Evolutionary conservation across 1,140 invertebrate genomes (phyloP), one percentile per base, ranked within the genome.

Genomic region (Temnothorax longispinosus): DNA sequence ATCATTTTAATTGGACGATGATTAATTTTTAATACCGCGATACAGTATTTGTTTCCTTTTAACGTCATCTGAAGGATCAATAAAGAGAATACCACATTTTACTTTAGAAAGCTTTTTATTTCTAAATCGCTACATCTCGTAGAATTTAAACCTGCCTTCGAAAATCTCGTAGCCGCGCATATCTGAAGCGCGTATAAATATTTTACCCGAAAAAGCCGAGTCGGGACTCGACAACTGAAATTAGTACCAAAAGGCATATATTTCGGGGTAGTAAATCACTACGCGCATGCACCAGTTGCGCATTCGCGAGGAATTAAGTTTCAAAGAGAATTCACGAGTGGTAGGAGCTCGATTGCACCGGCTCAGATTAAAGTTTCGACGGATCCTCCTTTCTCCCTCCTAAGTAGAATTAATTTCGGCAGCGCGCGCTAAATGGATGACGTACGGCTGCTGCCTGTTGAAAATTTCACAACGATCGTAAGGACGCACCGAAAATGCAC

Each of bases 201-300:
- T 74, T 72, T 74, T 1, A 41, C 18, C 18, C 15, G 32, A 72
- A 47, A 35, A 60, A 47, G 21, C n/a, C 18, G 54, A 44, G 13
- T 32, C 18, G 32, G 15, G 13, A 47, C 3, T 47, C 69, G 80
- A 38, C 80, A 84, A 84, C 52, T 60, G 69, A 11, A 84, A 82
- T 82, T 74, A 74, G 41, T 84, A 84, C 75, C 69, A 84, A 84
- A 84, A 84, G n/a, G 69, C 80, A 84, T 84, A 84, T 74, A 84
- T 84, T 75, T 84, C 56, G 80, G 3, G 80, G 3, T 41, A 44
- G 69, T 84, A 74, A 84, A 84, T 84, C 69, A 84, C 54, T 65
- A 50, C 21, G 38, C 50, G 77, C 67, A 27, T 60, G 67, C 52
- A 82, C 67, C 80, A 75, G 80, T 84, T 74, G 80, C 80, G 60